Evolutionary conservation across 2,113 vertebrate genomes (phyloP).

Genomic region (Microtus richardsoni): DNA sequence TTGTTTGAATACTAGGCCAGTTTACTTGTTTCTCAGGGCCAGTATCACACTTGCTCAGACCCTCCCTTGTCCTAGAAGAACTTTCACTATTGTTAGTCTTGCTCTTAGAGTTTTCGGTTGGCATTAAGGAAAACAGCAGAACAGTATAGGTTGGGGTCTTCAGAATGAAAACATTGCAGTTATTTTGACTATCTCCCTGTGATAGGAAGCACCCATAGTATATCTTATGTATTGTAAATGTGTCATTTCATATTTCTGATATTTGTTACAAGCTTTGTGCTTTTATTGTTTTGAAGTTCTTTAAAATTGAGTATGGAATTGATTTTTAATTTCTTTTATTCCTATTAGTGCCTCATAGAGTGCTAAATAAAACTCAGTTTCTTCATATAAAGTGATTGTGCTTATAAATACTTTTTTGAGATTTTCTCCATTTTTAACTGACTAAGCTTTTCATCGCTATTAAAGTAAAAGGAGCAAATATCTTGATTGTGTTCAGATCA

Average conservation of each 20-base stretch:
- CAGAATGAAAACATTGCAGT: neutral
- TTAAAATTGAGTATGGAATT: conserved; percentile 52
- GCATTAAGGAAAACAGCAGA: conserved; percentile 11
- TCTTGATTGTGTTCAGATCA: neutral
- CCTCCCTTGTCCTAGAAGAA: neutral
- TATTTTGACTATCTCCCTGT: conserved; percentile 7
- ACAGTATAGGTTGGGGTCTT: neutral
- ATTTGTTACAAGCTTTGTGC: conserved; percentile 55
- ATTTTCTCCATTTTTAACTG: conserved; percentile 42
- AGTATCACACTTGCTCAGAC: conserved; percentile 4
- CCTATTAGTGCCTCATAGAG: conserved; percentile 62
- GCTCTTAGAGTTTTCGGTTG: conserved; percentile 17
- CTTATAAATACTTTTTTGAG: conserved; percentile 58
- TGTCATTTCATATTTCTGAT: conserved; percentile 35
- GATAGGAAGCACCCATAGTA: neutral
- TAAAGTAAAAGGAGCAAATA: conserved; percentile 40
- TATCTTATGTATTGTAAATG: conserved; percentile 53
- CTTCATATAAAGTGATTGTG: conserved; percentile 66
- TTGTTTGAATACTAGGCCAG: conserved; percentile 22
- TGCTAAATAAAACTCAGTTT: conserved; percentile 73
- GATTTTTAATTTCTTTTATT: conserved; percentile 66
- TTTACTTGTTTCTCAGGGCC: conserved; percentile 42
- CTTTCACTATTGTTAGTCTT: conserved; percentile 50
- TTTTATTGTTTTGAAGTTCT: conserved; percentile 35
- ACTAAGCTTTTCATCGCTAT: conserved; percentile 14